phyloP scores from a whole-genome alignment of 2,113 vertebrate species.

The Garra rufa region DNA sequence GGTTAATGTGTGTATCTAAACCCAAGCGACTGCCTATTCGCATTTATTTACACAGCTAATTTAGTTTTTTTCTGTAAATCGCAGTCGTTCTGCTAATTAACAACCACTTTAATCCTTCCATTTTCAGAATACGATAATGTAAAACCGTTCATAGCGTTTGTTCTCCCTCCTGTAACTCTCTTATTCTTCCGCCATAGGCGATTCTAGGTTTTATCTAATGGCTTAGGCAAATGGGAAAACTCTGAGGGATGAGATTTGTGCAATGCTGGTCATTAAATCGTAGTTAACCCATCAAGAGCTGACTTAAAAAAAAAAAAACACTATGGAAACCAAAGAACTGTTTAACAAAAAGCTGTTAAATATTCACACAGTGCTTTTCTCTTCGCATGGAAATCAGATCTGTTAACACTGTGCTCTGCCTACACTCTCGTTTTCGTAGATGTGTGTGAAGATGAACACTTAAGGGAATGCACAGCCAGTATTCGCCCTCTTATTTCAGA shows the following conservation, averaged over 20 bases:
- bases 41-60: slow-evolving; percentile 31
- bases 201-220: slow-evolving; percentile 28
- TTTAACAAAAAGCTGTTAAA: slow-evolving; percentile 33
- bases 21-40: not conserved
- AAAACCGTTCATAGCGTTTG: slow-evolving; percentile 8
- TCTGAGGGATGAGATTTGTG: slow-evolving; percentile 7
- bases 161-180: slow-evolving; percentile 11
- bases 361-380: not conserved
- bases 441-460: slow-evolving; percentile 33
- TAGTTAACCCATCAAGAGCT: not conserved
- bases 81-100: not conserved
- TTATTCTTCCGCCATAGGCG: not conserved
- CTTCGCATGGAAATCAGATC: not conserved
- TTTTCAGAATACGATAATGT: slow-evolving; percentile 16
- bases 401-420: not conserved
- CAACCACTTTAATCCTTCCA: slow-evolving; percentile 1
- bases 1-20: slow-evolving; percentile 28
- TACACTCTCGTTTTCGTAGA: not conserved
- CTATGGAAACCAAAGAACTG: not conserved
- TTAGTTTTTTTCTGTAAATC: not conserved
- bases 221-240: slow-evolving; percentile 19
- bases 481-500: not conserved
- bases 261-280: not conserved
- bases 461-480: not conserved
- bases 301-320: not conserved